Conservation (phyloP, 2,888 invertebrate species). For the Pteria penguin region DNA sequence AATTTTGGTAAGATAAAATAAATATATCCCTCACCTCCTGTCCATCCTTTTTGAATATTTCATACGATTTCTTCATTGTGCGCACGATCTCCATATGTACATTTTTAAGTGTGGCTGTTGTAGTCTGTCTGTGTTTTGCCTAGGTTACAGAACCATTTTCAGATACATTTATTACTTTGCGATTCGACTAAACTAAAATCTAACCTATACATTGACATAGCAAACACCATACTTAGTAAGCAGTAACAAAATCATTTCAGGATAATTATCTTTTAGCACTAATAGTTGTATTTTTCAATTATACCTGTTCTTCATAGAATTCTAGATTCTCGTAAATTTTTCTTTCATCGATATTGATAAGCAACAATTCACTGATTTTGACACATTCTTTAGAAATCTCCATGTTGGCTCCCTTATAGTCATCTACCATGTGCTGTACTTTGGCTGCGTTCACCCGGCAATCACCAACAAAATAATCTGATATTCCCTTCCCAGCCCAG, state of each 20-base stretch:
- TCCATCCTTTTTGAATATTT: conserved; percentile 78
- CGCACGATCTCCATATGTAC: conserved; percentile 76
- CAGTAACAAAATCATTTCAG: no score
- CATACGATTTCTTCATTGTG: conserved; percentile 76
- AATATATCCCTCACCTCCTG: conserved; percentile 71
- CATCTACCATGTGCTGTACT: conserved; percentile 86
- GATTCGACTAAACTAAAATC: no score
- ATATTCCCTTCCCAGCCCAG: conserved; percentile 79
- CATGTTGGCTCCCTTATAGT: conserved; percentile 89
- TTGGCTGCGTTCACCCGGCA: conserved; percentile 78
- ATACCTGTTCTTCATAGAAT: conserved; percentile 78
- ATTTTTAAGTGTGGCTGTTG: conserved; percentile 70
- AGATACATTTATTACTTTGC: no score
- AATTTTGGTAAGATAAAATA: no score
- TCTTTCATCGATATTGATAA: conserved; percentile 78
- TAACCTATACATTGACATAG: no score
- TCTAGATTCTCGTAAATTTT: conserved; percentile 79
- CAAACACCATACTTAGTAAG: no score
- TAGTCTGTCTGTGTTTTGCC: conserved; percentile 81
- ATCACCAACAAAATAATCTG: conserved; percentile 79
- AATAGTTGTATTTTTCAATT: conserved; percentile 44
- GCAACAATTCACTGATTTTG: conserved; percentile 77
- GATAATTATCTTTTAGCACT: no score
- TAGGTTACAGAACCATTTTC: no score
- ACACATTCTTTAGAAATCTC: conserved; percentile 77